Conservation (phyloP, 2,888 invertebrate species). For the Catocala nupta region DNA sequence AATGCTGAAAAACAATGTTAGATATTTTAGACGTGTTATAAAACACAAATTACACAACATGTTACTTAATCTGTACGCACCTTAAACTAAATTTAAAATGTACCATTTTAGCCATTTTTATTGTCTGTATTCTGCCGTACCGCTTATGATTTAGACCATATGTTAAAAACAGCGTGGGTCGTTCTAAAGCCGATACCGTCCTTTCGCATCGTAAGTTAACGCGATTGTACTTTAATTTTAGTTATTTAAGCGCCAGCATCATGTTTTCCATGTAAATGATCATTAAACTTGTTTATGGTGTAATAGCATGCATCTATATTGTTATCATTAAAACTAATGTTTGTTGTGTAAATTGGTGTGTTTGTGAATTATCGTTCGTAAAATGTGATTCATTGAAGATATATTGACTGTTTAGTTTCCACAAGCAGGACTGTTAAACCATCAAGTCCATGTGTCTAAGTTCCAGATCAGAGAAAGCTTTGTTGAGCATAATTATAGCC, state of each 20-base stretch:
- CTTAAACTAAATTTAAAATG: too few relatives aligned
- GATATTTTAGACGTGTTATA: too few relatives aligned
- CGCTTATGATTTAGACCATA: conserved; percentile 25
- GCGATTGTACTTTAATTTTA: conserved; percentile 64
- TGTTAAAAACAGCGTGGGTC: conserved; percentile 58
- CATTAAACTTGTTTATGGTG: conserved; percentile 46
- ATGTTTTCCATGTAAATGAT: conserved; percentile 52
- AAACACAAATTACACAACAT: too few relatives aligned
- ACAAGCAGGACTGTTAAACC: too few relatives aligned
- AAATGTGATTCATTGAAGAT: conserved; percentile 2
- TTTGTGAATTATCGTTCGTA: conserved; percentile 23
- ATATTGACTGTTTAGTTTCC: too few relatives aligned
- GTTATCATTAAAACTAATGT: conserved; percentile 25
- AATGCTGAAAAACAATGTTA: too few relatives aligned
- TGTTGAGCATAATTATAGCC: too few relatives aligned
- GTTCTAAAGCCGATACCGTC: conserved; percentile 63
- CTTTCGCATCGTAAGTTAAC: conserved; percentile 63
- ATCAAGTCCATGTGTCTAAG: too few relatives aligned
- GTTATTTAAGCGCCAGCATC: conserved; percentile 59
- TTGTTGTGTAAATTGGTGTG: conserved; percentile 12
- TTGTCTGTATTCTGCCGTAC: neutral
- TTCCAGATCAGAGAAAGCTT: too few relatives aligned
- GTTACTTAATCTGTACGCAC: too few relatives aligned
- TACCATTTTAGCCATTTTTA: neutral
- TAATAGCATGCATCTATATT: conserved; percentile 25